Evolutionary conservation across 2,888 invertebrate genomes (phyloP).

Genomic region (Eumacrocentrus americanus): DNA sequence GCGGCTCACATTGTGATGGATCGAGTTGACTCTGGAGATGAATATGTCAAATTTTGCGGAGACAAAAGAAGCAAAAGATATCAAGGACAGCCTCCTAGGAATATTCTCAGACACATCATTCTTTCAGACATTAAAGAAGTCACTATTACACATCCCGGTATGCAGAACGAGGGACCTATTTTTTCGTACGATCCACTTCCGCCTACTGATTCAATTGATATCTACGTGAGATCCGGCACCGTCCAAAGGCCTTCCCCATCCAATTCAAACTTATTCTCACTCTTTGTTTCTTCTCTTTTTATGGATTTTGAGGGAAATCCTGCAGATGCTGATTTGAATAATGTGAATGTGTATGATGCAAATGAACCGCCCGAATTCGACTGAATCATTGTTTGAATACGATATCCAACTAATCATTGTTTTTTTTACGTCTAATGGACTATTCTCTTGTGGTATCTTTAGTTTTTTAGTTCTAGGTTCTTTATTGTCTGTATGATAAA

Average conservation of each 20-base stretch:
- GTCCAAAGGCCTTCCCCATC: constrained; percentile 42
- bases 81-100: constrained; percentile 68
- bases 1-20: constrained; percentile 72
- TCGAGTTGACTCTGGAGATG: constrained; percentile 69
- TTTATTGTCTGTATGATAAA: no score
- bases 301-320: constrained; percentile 67
- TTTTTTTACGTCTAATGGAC: no score
- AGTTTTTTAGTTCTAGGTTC: no score
- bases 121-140: constrained; percentile 75
- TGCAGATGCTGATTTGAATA: not conserved
- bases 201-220: constrained; percentile 74
- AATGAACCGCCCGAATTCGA: constrained; percentile 15
- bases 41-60: constrained; percentile 67
- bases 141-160: constrained; percentile 65
- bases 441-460: no score
- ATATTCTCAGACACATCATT: constrained; percentile 73
- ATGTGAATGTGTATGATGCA: not conserved
- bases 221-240: constrained; percentile 68
- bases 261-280: constrained; percentile 54
- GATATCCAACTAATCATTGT: not conserved
- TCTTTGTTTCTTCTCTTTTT: constrained; percentile 72
- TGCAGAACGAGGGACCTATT: constrained; percentile 65
- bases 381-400: not conserved
- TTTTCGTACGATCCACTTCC: constrained; percentile 82
- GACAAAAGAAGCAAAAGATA: constrained; percentile 69